Base-by-base conservation (phyloP, 2,888 invertebrate genomes). In the Sthenelais limicola region DNA sequence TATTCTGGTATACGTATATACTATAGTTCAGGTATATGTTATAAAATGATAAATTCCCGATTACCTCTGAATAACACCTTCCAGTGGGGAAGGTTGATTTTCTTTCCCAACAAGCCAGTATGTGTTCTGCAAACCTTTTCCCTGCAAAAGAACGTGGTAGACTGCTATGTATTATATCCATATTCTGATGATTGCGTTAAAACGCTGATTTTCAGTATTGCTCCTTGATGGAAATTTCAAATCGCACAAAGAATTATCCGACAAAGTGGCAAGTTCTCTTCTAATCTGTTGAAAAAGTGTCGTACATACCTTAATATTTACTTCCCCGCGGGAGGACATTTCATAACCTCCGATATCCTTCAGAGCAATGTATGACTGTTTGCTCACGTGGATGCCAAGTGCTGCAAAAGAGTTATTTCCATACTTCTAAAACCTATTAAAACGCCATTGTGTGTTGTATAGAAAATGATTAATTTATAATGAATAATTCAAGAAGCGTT, bases 101-200 rank as follows among this genome's bases (percentile, higher is more conserved):
- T 51, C 51, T 21, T 24, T n/a, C 5, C 51, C 51, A 5, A 51
- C 7, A 7, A 85, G 72, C 85, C 85, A 85, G 74, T 83, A 85
- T 0, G 85, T 85, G 33, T 73, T 80, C 80, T 82, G 80, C 32
- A 77, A 56, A 32, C 84, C 84, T 74, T 84, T 84, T 21, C 84
- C 84, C 81, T 81, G 72, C 12, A 62, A 35, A 51, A 47, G 43
- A 33, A 73, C 32, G 26, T 43, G 9, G 18, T 43, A 43, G 43
- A 43, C 18, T 43, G 43, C 12, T 12, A 43, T 43, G 43, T 18
- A 9, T 43, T 12, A 43, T 43, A 18, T 51, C 9, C 18, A 5
- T n/a, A 21, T n/a, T n/a, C n/a, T n/a, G n/a, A n/a, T n/a, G n/a
- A n/a, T n/a, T 51, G 5, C 24, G 51, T 9, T 51, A 51, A n/a